These are phyloP conservation scores for Sebastes hubbsi DNA, from an alignment of 2,797 vertebrate species.

Conservation along the genomic window DNA sequence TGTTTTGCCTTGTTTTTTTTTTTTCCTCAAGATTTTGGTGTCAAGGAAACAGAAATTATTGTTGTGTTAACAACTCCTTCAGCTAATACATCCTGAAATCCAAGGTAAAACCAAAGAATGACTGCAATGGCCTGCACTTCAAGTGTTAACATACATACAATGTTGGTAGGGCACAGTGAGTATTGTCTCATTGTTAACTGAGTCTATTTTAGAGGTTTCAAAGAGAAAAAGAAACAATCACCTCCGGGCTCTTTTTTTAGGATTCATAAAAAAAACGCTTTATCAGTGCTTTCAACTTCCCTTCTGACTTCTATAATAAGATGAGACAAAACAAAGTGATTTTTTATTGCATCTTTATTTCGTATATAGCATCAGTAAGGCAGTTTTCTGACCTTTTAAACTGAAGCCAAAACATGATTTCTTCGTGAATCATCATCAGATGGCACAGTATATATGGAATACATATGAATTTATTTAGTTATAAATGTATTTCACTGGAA, in stretches of 20 bases:
- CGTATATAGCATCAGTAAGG: neutral
- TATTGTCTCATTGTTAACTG: neutral
- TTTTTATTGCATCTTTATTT: neutral
- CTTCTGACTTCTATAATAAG: neutral
- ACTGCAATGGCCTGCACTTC: too few relatives aligned
- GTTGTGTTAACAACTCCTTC: neutral
- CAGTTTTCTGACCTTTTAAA: neutral
- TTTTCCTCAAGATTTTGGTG: neutral
- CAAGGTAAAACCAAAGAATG: neutral
- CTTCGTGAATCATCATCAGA: neutral
- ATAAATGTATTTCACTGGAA: neutral
- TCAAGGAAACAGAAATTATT: conserved; percentile 10
- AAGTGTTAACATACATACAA: neutral
- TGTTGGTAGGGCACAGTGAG: neutral
- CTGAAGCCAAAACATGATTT: neutral
- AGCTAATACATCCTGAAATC: neutral
- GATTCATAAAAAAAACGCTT: neutral
- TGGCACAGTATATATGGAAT: neutral
- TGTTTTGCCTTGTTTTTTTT: neutral
- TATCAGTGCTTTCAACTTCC: neutral
- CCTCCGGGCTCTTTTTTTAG: neutral
- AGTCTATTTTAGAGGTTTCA: neutral
- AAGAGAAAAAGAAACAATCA: neutral
- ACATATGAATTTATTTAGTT: neutral
- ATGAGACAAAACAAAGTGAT: neutral